Conservation (phyloP, 2,888 invertebrate genomes). For the Linyphia triangularis region DNA sequence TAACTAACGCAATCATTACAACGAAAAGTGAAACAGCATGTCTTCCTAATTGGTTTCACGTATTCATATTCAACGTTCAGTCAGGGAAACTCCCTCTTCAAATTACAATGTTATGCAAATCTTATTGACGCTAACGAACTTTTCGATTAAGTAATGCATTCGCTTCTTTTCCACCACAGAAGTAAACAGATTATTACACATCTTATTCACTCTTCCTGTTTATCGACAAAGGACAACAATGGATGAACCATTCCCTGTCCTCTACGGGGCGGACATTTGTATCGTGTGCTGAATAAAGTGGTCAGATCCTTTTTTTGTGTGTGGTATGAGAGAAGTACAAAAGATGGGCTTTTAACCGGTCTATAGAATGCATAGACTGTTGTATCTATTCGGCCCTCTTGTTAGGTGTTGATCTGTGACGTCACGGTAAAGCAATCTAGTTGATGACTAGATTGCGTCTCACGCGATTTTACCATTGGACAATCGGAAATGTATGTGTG, state of each 20-base stretch:
- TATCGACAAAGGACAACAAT: conserved; percentile 28
- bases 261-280: no score
- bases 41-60: neutral
- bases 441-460: conserved; percentile 16
- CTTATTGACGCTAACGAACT: conserved; percentile 1
- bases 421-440: conserved; percentile 19
- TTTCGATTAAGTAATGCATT: conserved; percentile 69
- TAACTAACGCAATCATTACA: neutral
- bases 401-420: conserved; percentile 3
- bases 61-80: neutral
- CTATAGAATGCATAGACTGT: conserved; percentile 1
- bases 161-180: conserved; percentile 22
- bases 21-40: neutral
- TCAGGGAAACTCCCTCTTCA: neutral
- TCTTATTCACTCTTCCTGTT: conserved; percentile 47
- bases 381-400: conserved; percentile 14
- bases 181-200: conserved; percentile 49
- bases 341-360: conserved; percentile 18
- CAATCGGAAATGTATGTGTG: neutral
- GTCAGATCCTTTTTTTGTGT: neutral
- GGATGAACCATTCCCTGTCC: no score
- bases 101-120: neutral
- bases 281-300: neutral
- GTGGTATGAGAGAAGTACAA: neutral
- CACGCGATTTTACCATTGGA: conserved; percentile 40